Base-by-base conservation (phyloP, 2,797 vertebrate genomes). In the Hippopotamyrus pictus region DNA sequence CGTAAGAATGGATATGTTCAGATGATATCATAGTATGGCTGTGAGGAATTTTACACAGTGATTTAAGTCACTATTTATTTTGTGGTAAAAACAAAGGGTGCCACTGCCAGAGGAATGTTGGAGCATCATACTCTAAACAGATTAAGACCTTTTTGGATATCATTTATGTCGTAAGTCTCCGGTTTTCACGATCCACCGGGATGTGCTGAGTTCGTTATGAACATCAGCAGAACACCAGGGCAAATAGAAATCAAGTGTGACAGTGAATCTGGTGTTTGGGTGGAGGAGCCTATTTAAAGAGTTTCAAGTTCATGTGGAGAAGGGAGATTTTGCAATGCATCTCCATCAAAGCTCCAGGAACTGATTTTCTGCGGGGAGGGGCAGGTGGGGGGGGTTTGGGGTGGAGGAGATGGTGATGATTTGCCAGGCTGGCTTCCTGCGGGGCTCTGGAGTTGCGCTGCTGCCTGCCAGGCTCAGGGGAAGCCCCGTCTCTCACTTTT, bases 311-410 rank as follows among this genome's bases (percentile, higher is more conserved):
- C 54, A 25, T 86, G 86, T 86, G 44, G 89, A 86, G 86, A 53
- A 14, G 62, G 19, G 14, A 50, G 7, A 88, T 50, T 51, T 5
- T 17, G 82, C 22, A 37, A 41, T 51, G 48, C 37, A 62, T 90
- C 91, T 93, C 92, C 90, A 93, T 93, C 90, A 91, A 86, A 57
- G 82, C 33, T 25, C 37, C 62, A 87, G 87, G 86, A 89, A 90
- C 90, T 73, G 90, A 88, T 88, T 89, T 57, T 86, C 9, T 33
- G 44, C 11, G 22, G 9, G 22, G 11, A 29, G n/a, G 84, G n/a
- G 14, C 22, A n/a, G 37, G 46, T 2, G 0, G 54, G 65, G 5
- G 48, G n/a, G 53, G 48, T 54, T 62, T 62, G 46, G 22, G n/a
- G 44, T 29, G 19, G 69, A 37, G 25, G 48, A 50, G 59, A 85